Base-by-base conservation (phyloP, 2,888 invertebrate species). In the Villa cingulata region DNA sequence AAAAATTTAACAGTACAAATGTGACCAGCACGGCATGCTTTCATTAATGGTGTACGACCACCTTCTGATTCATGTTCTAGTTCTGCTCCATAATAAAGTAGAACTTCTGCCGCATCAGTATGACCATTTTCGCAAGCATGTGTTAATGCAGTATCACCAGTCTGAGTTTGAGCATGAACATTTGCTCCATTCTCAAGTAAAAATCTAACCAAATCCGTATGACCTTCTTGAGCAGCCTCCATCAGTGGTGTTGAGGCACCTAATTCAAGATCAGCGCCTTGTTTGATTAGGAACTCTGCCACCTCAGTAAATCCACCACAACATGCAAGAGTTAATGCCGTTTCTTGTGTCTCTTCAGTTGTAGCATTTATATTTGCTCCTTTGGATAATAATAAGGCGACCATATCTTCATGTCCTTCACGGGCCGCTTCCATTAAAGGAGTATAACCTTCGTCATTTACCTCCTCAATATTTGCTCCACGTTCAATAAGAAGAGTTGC, bases 41-140 rank as follows among this genome's bases (percentile, higher is more conserved):
- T 97, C 97, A 98, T 97, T 62, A 98, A 72, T 42, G 97, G 95
- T 53, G 97, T 98, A 59, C 95, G 78, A 6, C 96, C 96, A 52
- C 92, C 96, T 70, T 97, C 96, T 41, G 90, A 89, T 72, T 94
- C 91, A 71, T 94, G 94, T 71, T 96, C 94, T 62, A 96, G 72
- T 70, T 88, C 83, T 46, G 95, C 96, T 56, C 88, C 88, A 64
- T 85, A 87, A 55, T 88, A 85, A 55, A 97, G 74, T 49, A 98
- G 75, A 51, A 92, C 78, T 69, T 94, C 91, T 19, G 91, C 92
- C 20, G 97, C 94, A 72, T 95, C 94, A 1, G 94, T 94, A 72
- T 97, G 96, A 0, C 97, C 97, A 73, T 96, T 97, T 74, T 97
- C 97, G 72, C 94, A 94, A 46, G 97, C 96, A 73, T 96, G 95